These are phyloP conservation scores for Pollenia amentaria DNA, from an alignment of 2,888 invertebrate genomes.

Conservation along the genomic window DNA sequence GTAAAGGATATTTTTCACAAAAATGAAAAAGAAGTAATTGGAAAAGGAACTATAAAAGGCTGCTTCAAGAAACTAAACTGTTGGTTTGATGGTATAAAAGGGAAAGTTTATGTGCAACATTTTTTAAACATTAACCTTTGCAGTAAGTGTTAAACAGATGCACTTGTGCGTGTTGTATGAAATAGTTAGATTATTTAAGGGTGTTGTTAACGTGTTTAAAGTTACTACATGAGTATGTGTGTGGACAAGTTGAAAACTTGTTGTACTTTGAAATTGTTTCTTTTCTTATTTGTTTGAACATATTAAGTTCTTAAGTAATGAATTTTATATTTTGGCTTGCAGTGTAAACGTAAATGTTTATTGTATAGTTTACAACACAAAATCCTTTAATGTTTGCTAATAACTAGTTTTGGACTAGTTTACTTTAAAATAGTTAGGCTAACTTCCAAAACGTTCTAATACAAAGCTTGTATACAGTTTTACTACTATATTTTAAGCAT, in stretches of 20 bases:
- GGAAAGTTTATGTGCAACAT: slow-evolving; percentile 17
- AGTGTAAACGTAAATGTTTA: neutral
- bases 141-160: slow-evolving; percentile 5
- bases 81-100: slow-evolving; percentile 22
- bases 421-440: no score
- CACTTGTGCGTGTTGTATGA: slow-evolving; percentile 4
- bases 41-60: neutral
- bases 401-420: no score
- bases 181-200: slow-evolving; percentile 16
- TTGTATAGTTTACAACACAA: no score
- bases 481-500: no score
- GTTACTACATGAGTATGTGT: slow-evolving; percentile 28
- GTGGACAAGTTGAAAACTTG: slow-evolving; percentile 40
- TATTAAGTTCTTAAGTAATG: slow-evolving; percentile 26
- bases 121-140: neutral
- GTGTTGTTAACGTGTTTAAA: slow-evolving; percentile 44
- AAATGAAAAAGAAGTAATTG: slow-evolving; percentile 3
- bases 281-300: neutral
- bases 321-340: slow-evolving; percentile 9
- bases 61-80: slow-evolving; percentile 19
- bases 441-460: no score
- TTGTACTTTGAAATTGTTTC: slow-evolving; percentile 6
- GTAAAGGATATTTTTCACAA: slow-evolving; percentile 42
- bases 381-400: no score
- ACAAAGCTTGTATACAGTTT: no score